These are phyloP conservation scores for Cantharis nigra DNA, from an alignment of 2,888 invertebrate species.

Conservation along the genomic window DNA sequence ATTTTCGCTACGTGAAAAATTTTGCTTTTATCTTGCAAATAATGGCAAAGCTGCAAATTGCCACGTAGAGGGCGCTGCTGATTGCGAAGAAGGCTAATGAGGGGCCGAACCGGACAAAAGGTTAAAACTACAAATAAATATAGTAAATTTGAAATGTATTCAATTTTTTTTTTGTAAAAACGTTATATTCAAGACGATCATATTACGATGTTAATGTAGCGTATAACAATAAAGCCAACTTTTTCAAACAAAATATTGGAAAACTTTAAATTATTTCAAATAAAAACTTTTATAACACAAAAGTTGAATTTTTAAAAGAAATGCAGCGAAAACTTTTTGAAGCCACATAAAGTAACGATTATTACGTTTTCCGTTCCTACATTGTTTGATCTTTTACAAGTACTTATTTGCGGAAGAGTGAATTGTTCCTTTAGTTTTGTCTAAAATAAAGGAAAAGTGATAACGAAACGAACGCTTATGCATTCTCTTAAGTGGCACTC, in stretches of 20 bases:
- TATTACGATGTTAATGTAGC: slow-evolving; percentile 28
- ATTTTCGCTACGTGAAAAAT: not conserved
- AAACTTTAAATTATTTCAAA: slow-evolving; percentile 30
- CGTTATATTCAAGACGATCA: slow-evolving; percentile 17
- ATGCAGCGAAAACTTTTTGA: slow-evolving; percentile 22
- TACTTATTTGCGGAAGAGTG: not conserved
- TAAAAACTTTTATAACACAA: slow-evolving; percentile 22
- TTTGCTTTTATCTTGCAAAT: not conserved
- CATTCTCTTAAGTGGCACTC: not conserved
- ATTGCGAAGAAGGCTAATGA: not conserved
- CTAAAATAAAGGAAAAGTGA: not conserved
- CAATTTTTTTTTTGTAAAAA: not conserved
- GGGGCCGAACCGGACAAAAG: not conserved
- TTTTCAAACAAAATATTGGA: slow-evolving; percentile 18
- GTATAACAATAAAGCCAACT: slow-evolving; percentile 25
- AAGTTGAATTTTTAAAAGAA: slow-evolving; percentile 17
- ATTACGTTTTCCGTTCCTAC: not conserved
- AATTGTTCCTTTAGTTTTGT: not conserved
- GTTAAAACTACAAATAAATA: not conserved
- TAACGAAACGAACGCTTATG: not conserved
- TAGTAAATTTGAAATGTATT: not conserved
- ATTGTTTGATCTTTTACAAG: not conserved
- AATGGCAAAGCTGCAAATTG: not conserved
- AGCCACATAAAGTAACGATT: slow-evolving; percentile 9
- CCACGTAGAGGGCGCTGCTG: not conserved